A percentile compares a stretch with the other conserved stretches of the same genome.
Evolutionary conservation across 2,113 vertebrate genomes (phyloP).

Genomic region (Anolis sagrei): DNA sequence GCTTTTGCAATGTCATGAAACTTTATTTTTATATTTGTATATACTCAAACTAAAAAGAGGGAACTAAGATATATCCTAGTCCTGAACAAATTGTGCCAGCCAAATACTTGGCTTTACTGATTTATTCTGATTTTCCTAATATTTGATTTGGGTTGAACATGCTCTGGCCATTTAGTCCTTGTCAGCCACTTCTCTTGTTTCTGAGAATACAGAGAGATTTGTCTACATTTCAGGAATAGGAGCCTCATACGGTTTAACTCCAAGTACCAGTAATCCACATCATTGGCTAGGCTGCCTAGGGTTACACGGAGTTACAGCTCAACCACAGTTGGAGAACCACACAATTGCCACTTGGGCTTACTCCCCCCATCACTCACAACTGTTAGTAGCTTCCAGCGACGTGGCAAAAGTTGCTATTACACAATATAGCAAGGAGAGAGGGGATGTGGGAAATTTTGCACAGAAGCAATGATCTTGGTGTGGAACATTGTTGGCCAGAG

Average conservation of each 20-base stretch:
- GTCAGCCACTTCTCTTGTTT: neutral
- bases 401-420: neutral
- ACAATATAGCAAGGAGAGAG: neutral
- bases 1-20: neutral
- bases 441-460: neutral
- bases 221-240: too few relatives aligned
- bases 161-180: neutral
- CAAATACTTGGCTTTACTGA: neutral
- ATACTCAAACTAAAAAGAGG: neutral
- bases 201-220: neutral
- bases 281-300: too few relatives aligned
- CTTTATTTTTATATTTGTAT: neutral
- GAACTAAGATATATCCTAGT: slow-evolving; percentile 5
- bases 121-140: neutral
- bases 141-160: neutral
- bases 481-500: neutral
- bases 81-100: neutral
- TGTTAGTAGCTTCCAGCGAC: neutral
- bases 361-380: neutral
- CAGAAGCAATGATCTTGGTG: neutral
- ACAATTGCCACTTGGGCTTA: too few relatives aligned
- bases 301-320: too few relatives aligned
- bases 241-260: too few relatives aligned
- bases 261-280: too few relatives aligned
- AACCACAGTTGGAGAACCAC: too few relatives aligned